Evolutionary conservation across 92 coral and sea anemone species (phyloP).

Genomic region (Palythoa grandis): DNA sequence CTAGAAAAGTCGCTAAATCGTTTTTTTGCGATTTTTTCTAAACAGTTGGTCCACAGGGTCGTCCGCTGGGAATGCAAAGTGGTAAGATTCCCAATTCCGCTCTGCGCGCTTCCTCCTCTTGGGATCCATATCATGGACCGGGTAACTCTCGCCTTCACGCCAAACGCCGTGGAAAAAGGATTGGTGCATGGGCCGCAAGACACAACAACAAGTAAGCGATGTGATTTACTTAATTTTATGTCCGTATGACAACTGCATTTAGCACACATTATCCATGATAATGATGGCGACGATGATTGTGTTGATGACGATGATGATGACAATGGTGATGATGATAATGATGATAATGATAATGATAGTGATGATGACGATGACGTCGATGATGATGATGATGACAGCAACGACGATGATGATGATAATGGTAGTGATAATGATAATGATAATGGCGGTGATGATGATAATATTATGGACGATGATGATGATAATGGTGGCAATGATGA

Average conservation of each 20-base stretch:
- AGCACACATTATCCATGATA: too few relatives aligned
- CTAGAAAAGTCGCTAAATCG: neutral
- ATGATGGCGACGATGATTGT: too few relatives aligned
- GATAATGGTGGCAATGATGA: too few relatives aligned
- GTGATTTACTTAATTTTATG: too few relatives aligned
- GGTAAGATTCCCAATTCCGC: conserved; percentile 77
- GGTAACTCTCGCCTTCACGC: conserved; percentile 81
- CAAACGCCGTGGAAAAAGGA: conserved; percentile 56
- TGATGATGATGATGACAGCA: neutral
- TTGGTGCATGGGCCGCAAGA: conserved; percentile 85
- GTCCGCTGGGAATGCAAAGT: conserved; percentile 73
- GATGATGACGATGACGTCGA: too few relatives aligned
- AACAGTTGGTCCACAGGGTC: conserved; percentile 65
- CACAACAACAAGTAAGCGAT: conserved; percentile 59
- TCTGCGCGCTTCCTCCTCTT: conserved; percentile 67
- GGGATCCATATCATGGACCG: conserved; percentile 74
- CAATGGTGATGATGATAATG: too few relatives aligned
- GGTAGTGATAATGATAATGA: neutral
- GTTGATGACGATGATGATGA: too few relatives aligned
- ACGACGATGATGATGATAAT: neutral
- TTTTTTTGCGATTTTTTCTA: neutral
- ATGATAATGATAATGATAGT: too few relatives aligned
- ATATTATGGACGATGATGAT: too few relatives aligned
- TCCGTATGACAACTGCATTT: too few relatives aligned
- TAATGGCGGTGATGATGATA: too few relatives aligned